Base-by-base conservation (phyloP, 2,888 invertebrate genomes). In the Melipona bicolor region DNA sequence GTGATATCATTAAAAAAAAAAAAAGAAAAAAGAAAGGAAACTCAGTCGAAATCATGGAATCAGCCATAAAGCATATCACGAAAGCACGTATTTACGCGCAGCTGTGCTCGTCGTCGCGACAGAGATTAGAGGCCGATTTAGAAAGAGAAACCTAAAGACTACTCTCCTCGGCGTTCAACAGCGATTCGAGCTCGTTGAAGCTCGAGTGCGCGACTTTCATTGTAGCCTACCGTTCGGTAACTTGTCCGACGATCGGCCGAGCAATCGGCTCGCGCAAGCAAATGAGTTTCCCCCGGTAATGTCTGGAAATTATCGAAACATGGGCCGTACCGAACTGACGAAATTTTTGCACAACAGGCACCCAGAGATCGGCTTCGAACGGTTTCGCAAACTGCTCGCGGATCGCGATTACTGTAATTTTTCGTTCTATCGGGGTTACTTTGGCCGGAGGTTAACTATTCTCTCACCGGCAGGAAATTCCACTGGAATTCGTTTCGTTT, bases 211-310 rank as follows among this genome's bases (percentile, higher is more conserved):
- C 69, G 74, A 54, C 52, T 77, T 70, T 77, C 69, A 62, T 77
- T 64, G 70, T 65, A 59, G 62, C 43, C 15, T 24, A 49, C 49
- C 76, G 62, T 52, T 64, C 52, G 62, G 77, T 86, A 88, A 88
- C 80, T 89, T 91, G 89, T 91, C 87, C 86, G 74, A 54, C 79
- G 78, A 85, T 74, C 85, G 81, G 68, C 83, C 69, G 79, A 86
- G 88, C 89, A 87, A 85, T 77, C 85, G 84, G 79, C 80, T 88
- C 79, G 77, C 87, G 72, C 78, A 73, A 78, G 86, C 90, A 90
- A 43, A 91, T 89, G 89, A 65, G 61, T 73, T 79, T 67, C 50
- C 72, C 54, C 13, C 11, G 27, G 67, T 59, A 67, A 59, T 67
- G 67, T 24, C 59, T 67, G 54, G 67, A 67, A 79, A 73, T 79